Evolutionary conservation across 2,797 vertebrate species (phyloP), one percentile per base, ranked within the genome.

Genomic region (Todus mexicanus): DNA sequence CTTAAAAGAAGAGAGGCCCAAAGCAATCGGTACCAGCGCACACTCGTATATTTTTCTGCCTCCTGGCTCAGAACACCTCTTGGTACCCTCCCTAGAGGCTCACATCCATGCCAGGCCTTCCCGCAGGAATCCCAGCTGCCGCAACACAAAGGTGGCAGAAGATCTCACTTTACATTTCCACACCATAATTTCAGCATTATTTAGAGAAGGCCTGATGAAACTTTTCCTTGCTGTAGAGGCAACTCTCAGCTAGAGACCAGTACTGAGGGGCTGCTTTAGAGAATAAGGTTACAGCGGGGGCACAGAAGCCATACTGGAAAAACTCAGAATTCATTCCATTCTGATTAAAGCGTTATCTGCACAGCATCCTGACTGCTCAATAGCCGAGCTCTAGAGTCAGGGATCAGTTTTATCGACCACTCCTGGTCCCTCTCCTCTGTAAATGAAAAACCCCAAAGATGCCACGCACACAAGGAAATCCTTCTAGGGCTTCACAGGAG

Each of bases 391-490:
- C 53, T 26, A 54, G 18, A 75, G 18, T 50, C 6, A 25, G 50
- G 27, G 31, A 61, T 38, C 1, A 1, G 19, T 81, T 35, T 22
- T 25, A 14, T 18, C 3, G 1, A 11, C 17, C 15, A 7, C 10
- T 27, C 11, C 48, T 10, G 11, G 40, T 43, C 29, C 29, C 38
- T 45, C 59, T 89, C 5, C 1, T 2, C 22, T 50, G n/a, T 31
- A 72, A 69, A 0, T 2, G 2, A 40, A 22, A 84, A 54, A 9
- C 48, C 71, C 15, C 60, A 64, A 56, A 82, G 37, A 26, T 79
- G 40, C 48, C 68, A 68, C 0, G 0, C 15, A 37, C 19, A 17
- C 15, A 45, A 68, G 26, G 33, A 83, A 87, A 85, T 61, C 38
- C 38, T 69, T 54, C 20, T 0, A 7, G 18, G 42, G 27, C 16